Evolutionary conservation across 1,140 invertebrate genomes (phyloP), one percentile per base, ranked within the genome.

Genomic region (Tachypleus tridentatus): DNA sequence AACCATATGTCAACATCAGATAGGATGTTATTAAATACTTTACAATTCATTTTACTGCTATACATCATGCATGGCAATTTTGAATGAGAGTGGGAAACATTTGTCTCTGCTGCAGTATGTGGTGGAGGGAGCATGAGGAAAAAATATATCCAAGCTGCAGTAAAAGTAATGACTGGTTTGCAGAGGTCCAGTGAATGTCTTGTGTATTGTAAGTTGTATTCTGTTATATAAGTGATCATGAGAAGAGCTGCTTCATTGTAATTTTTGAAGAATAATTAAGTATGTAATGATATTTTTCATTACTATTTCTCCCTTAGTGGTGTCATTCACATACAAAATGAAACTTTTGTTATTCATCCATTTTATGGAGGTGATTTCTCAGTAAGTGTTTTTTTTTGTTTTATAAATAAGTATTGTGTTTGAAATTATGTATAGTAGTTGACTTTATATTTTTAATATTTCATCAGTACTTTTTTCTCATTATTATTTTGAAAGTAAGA

Each of bases 351-450:
- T 71, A 94, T 97, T 72, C 92, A 96, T 80, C 75, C 93, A 51
- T 93, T 97, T 78, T 93, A 92, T 77, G 93, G 92, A 65, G 93
- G 93, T 58, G 93, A 96, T 82, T 81, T 93, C 72, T 93, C 92
- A 85, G 93, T 96, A 84, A 89, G 89, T 89, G 49, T 6, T 9
- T 29, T 9, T 29, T 29, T 6, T 60, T 57, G 29, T 0, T 29
- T 29, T 29, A 29, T 29, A 29, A 29, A 29, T 29, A 29, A 29
- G 29, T 29, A 29, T 29, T 29, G 29, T 29, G 29, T 29, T 29
- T 29, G 29, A 29, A 29, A 29, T 29, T 29, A 29, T 29, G 29
- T 29, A 29, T 29, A 29, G 29, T 29, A 29, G 29, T 29, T 29
- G 29, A 29, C 29, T 29, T 29, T 29, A 29, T 29, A 29, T 29